phyloP scores from a whole-genome alignment of 92 coral and sea anemone species.

The Epizoanthus ramosus region DNA sequence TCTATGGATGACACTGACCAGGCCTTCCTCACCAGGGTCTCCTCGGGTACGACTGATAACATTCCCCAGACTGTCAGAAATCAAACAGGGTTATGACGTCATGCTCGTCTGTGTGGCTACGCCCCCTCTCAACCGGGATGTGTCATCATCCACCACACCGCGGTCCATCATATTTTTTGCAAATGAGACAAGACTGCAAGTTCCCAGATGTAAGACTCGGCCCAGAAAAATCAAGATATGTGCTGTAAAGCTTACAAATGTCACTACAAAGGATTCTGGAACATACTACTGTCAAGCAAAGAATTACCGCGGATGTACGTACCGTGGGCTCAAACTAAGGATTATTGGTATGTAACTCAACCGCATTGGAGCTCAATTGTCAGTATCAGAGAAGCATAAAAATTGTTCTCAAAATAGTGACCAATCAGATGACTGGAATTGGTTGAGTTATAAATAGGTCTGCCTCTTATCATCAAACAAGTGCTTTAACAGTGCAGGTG shows the following conservation, averaged over 20 bases:
- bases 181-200: neutral
- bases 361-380: no score
- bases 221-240: conserved; percentile 25
- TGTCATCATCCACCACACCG: neutral
- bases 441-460: no score
- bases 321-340: conserved; percentile 30
- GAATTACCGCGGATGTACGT: conserved; percentile 15
- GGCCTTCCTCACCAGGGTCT: neutral
- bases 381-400: no score
- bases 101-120: conserved; percentile 13
- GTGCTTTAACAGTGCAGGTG: no score
- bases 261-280: conserved; percentile 30
- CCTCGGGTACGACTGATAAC: neutral
- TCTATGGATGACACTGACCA: neutral
- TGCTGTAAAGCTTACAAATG: conserved; percentile 1
- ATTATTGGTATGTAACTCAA: neutral
- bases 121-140: neutral
- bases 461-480: no score
- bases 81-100: conserved; percentile 8
- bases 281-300: conserved; percentile 10
- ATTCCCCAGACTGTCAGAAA: conserved; percentile 2
- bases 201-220: neutral
- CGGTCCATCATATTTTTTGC: neutral
- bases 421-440: no score
- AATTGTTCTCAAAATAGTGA: no score